phyloP scores from a whole-genome alignment of 2,888 invertebrate species.

The Synergus laeviventris region DNA sequence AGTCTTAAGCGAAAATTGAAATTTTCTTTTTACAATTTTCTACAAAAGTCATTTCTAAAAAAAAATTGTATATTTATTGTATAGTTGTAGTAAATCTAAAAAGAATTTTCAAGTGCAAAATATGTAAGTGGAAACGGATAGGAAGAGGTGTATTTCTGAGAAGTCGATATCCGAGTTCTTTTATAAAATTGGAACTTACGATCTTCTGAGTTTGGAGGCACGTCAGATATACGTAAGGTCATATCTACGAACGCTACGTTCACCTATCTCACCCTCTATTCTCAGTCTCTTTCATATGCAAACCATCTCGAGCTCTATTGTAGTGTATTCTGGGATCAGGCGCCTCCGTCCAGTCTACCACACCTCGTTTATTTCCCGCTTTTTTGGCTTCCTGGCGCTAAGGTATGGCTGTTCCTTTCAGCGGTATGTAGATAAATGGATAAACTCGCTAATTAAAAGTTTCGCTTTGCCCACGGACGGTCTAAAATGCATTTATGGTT shows the following conservation, averaged over 20 bases:
- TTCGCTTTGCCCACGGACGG: constrained; percentile 50
- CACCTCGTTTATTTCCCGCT: constrained; percentile 70
- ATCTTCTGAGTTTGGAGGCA: constrained; percentile 22
- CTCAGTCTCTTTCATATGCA: constrained; percentile 72
- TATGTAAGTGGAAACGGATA: not conserved
- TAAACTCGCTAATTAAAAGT: constrained; percentile 73
- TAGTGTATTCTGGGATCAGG: constrained; percentile 70
- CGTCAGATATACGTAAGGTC: constrained; percentile 34
- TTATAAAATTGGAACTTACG: constrained; percentile 37
- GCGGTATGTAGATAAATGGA: constrained; percentile 65
- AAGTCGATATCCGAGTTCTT: constrained; percentile 26
- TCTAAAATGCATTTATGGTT: constrained; percentile 39
- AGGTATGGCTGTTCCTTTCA: constrained; percentile 60
- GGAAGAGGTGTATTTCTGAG: not conserved
- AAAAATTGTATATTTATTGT: too few species aligned
- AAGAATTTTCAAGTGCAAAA: constrained; percentile 12
- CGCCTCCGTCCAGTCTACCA: constrained; percentile 69
- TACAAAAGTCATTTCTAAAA: too few species aligned
- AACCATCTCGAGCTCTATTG: constrained; percentile 70
- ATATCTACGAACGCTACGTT: constrained; percentile 30
- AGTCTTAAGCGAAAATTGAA: too few species aligned
- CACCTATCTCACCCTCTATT: constrained; percentile 40
- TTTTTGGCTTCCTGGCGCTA: constrained; percentile 50
- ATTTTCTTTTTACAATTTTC: too few species aligned
- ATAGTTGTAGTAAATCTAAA: not conserved